Evolutionary conservation across 2,113 vertebrate genomes (phyloP), one percentile per base, ranked within the genome.

Genomic region (Paradoxurus hermaphroditus): DNA sequence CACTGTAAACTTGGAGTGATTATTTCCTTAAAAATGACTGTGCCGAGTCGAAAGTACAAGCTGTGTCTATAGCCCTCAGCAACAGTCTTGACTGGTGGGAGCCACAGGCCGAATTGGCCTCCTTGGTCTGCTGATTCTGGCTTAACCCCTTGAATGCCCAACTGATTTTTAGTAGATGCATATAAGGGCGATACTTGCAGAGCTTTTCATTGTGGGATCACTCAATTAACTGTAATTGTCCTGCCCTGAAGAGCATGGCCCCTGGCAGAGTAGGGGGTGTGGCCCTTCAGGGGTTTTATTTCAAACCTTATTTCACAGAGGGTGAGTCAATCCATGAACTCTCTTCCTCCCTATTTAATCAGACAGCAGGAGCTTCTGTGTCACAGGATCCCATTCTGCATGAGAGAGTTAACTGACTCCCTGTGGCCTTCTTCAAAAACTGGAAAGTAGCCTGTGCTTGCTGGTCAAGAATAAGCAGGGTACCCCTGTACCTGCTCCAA

Each of bases 141-240:
- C 96, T 98, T 99, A 98, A 98, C 97, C 97, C 97, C 98, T 98
- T 87, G 62, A 97, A 96, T 98, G 98, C 97, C 93, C 93, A 97
- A 70, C 70, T 98, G 96, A 94, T 87, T 98, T 98, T 85, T 39
- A 81, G 59, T 81, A 91, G 89, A 75, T 67, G 25, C 91, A 95
- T 96, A 75, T 93, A 95, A 96, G 8, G 8, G 46, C 91, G 96
- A 97, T 94, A 97, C 97, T 97, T 96, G 79, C 91, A 96, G 93
- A 87, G 90, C 73, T 95, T 95, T 94, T 75, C 86, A 92, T 89
- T 92, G 97, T 97, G 93, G 97, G 97, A 98, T 98, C 97, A 98
- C 97, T 98, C 98, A 98, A 97, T 98, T 98, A 98, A 98, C 98
- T 98, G 98, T 98, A 98, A 98, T 98, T 98, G 96, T 98, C 97